Percentiles rank a stretch among this genome's conserved stretches.
These are phyloP conservation scores for Gastrophysa polygoni DNA, from an alignment of 2,888 invertebrate genomes.

Conservation along the genomic window DNA sequence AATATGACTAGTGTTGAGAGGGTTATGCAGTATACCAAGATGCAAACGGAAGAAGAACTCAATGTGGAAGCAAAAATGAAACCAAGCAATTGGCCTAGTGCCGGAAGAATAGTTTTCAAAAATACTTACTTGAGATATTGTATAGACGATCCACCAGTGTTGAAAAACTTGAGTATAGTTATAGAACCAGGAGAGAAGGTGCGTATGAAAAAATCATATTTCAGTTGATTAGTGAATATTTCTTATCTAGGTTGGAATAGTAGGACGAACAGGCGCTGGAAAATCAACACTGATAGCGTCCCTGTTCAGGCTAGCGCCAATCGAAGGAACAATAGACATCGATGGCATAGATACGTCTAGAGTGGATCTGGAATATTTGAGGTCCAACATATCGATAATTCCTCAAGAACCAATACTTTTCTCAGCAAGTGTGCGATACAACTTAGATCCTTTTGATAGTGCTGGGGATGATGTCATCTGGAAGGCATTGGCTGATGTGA, in stretches of 20 bases:
- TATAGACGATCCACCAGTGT: constrained; percentile 66
- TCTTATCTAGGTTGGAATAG: constrained; percentile 73
- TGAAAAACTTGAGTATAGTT: constrained; percentile 68
- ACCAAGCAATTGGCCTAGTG: constrained; percentile 67
- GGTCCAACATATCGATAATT: constrained; percentile 85
- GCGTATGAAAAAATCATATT: neutral
- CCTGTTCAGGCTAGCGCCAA: constrained; percentile 75
- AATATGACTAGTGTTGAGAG: constrained; percentile 84
- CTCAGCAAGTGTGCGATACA: constrained; percentile 78
- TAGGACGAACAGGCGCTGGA: constrained; percentile 89
- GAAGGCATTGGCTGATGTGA: constrained; percentile 72
- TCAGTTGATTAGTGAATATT: neutral
- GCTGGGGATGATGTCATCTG: constrained; percentile 76
- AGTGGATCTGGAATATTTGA: constrained; percentile 77
- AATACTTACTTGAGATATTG: constrained; percentile 69
- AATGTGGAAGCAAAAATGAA: constrained; percentile 4
- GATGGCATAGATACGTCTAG: constrained; percentile 73
- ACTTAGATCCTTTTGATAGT: constrained; percentile 83
- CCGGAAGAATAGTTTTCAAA: constrained; percentile 65
- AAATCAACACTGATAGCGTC: constrained; percentile 83
- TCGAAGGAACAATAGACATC: constrained; percentile 75
- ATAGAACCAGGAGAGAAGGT: constrained; percentile 72
- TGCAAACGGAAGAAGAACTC: constrained; percentile 69
- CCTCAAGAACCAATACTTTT: constrained; percentile 84
- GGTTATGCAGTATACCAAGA: constrained; percentile 71